Conservation (phyloP, 2,888 invertebrate genomes). For the Lasioglossum vierecki region DNA sequence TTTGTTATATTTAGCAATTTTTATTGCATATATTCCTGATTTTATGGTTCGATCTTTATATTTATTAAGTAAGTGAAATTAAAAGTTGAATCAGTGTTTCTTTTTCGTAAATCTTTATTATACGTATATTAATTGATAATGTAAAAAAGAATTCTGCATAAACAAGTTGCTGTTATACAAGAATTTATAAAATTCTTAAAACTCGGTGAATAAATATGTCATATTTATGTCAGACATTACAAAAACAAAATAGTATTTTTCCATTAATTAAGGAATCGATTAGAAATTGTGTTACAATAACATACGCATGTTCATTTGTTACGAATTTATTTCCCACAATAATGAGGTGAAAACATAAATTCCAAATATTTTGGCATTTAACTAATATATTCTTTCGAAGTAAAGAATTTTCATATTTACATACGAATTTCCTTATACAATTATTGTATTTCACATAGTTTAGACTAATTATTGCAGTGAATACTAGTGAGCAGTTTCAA, state of each 20-base stretch:
- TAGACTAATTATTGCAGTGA: slow-evolving; percentile 32
- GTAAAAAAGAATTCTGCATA: slow-evolving; percentile 32
- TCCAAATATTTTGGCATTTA: slow-evolving; percentile 52
- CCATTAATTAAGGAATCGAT: slow-evolving; percentile 35
- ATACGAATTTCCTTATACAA: slow-evolving; percentile 40
- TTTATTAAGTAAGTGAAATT: slow-evolving; percentile 58
- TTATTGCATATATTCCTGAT: slow-evolving; percentile 58
- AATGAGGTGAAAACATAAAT: slow-evolving; percentile 38
- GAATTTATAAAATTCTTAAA: slow-evolving; percentile 35
- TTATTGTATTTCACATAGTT: slow-evolving; percentile 42
- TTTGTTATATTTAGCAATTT: slow-evolving; percentile 68
- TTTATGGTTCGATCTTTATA: slow-evolving; percentile 54
- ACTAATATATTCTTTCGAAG: slow-evolving; percentile 25
- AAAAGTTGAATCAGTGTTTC: slow-evolving; percentile 32
- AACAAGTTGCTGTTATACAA: slow-evolving; percentile 26
- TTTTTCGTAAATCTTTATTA: slow-evolving; percentile 22
- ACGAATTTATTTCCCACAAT: slow-evolving; percentile 39
- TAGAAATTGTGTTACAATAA: slow-evolving; percentile 22
- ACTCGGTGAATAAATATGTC: slow-evolving; percentile 27
- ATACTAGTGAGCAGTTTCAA: slow-evolving; percentile 43
- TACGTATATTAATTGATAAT: slow-evolving; percentile 32
- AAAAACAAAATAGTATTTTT: slow-evolving; percentile 22
- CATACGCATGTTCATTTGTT: slow-evolving; percentile 7
- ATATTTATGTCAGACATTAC: slow-evolving; percentile 30
- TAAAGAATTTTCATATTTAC: slow-evolving; percentile 37